A percentile compares a stretch with the other conserved stretches of the same genome.
Evolutionary conservation across 2,888 invertebrate species (phyloP).

Genomic region (Anthophora plumipes): DNA sequence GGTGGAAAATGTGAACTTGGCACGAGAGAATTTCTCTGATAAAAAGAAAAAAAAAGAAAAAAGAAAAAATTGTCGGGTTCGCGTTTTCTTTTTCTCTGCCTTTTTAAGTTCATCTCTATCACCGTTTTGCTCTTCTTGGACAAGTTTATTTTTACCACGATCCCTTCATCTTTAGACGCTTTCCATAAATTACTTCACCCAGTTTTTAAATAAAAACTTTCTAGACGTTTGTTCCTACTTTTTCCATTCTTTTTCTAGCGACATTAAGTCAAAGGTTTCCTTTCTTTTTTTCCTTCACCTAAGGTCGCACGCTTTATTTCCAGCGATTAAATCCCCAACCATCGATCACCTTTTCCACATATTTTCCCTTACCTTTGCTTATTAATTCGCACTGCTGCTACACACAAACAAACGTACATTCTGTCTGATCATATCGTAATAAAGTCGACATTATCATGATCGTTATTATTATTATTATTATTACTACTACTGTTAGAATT

Average conservation of each 20-base stretch:
- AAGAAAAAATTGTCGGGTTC: too few species aligned
- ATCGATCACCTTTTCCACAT: too few species aligned
- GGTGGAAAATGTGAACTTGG: neutral
- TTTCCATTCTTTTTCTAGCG: neutral
- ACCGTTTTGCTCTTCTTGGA: too few species aligned
- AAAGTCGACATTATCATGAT: constrained; percentile 11
- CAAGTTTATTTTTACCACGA: neutral
- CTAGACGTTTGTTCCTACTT: neutral
- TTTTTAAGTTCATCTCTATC: neutral
- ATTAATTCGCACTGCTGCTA: neutral
- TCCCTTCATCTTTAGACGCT: neutral
- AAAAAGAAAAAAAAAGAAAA: too few species aligned
- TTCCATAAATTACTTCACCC: neutral
- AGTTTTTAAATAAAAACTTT: neutral
- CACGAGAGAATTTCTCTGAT: neutral
- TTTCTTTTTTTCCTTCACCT: neutral
- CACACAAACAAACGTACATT: neutral
- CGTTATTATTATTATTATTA: neutral
- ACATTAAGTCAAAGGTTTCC: neutral
- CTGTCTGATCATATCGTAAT: neutral
- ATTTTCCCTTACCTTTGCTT: neutral
- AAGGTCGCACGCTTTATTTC: too few species aligned
- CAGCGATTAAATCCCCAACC: too few species aligned
- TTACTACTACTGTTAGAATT: neutral
- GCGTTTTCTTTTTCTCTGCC: neutral